Base-by-base conservation (phyloP, 1,140 invertebrate genomes). In the Andrena cerasifolii region DNA sequence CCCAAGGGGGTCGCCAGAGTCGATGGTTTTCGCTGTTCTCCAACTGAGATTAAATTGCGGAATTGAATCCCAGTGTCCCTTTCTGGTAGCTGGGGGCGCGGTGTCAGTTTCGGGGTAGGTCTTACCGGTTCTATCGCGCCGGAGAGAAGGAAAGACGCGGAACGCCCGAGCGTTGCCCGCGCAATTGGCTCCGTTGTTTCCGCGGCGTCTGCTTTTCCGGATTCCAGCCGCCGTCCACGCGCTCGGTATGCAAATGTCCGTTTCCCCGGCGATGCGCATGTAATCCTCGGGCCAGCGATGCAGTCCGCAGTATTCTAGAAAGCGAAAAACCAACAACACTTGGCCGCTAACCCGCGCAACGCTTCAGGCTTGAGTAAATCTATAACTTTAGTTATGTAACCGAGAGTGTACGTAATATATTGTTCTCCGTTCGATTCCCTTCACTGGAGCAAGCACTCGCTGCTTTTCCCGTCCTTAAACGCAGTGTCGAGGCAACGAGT, bases 301-400 rank as follows among this genome's bases (percentile, higher is more conserved):
- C 72, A 66, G 36, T 33, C 61, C 61, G 33, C 45, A 45, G 59
- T 45, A 45, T 66, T 14, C 61, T 49, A 43, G 72, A 74, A 74
- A 74, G 71, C 61, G 61, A 54, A 31, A 36, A 45, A 54, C n/a
- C 6, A 10, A 16, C 31, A 7, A n/a, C 16, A 10, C 54, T n/a
- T 40, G 26, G 33, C 16, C 6, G 36, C 36, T 10, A 40, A 40
- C 40, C 49, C 71, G 71, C 31, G 67, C 26, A 31, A 24, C 67
- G 72, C 66, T 74, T 66, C 68, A 72, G n/a, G 68, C 68, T 61
- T 26, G 33, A 54, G 71, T 65, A 74, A 66, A 66, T 54, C 33
- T 24, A 18, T 74, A 53, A 65, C 71, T 65, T n/a, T 31, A 0
- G 7, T 74, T 66, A 36, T 36, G 26, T 49, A 74, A 65, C 14